phyloP scores from a whole-genome alignment of 2,888 invertebrate genomes.

The Aspidiotus rigidus region DNA sequence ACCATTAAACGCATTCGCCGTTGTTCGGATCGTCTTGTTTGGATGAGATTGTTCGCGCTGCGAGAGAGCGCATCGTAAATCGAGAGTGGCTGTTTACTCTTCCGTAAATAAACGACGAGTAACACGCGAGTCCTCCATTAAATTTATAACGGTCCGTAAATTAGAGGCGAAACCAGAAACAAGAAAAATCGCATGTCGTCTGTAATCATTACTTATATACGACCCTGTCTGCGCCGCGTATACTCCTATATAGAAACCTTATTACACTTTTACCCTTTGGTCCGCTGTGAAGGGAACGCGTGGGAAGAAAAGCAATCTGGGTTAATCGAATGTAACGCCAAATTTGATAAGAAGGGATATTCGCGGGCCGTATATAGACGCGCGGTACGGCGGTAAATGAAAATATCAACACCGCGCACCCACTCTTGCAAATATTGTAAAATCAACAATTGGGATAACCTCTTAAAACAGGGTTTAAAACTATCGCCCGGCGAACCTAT shows the following conservation, averaged over 20 bases:
- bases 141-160: constrained; percentile 26
- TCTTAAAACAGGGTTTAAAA: no score
- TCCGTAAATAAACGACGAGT: constrained; percentile 6
- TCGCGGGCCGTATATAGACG: background rate
- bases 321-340: constrained; percentile 17
- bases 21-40: no score
- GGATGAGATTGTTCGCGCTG: no score
- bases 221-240: background rate
- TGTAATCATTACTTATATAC: constrained; percentile 16
- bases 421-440: no score
- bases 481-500: no score
- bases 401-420: no score
- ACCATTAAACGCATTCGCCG: no score
- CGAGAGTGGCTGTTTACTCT: background rate
- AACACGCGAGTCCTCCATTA: constrained; percentile 26
- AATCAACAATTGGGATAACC: no score
- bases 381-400: no score
- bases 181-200: constrained; percentile 25
- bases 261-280: background rate
- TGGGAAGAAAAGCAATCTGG: constrained; percentile 30
- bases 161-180: constrained; percentile 22
- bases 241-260: constrained; percentile 6
- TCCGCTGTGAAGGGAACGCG: constrained; percentile 18
- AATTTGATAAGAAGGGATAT: constrained; percentile 2
- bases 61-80: background rate